A percentile compares a stretch with the other conserved stretches of the same genome.
phyloP scores from a whole-genome alignment of 2,888 invertebrate species.

The Cheiracanthium punctorium region DNA sequence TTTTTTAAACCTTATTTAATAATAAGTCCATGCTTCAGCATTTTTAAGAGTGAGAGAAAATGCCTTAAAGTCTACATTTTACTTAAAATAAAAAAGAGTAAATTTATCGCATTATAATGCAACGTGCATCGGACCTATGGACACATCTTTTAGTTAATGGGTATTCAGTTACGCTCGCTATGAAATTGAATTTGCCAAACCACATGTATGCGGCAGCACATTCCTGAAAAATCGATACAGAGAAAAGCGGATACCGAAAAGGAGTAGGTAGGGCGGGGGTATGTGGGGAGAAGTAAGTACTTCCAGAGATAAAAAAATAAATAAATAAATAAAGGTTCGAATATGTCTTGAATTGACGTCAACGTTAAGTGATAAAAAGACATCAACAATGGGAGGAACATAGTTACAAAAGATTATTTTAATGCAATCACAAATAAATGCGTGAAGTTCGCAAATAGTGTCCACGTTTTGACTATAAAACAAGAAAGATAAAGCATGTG shows the following conservation, averaged over 20 bases:
- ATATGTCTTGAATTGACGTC: background rate
- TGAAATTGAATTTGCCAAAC: background rate
- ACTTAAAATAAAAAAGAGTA: too few relatives aligned
- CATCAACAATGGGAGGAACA: background rate
- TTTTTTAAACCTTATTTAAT: too few relatives aligned
- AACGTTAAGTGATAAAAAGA: conserved; percentile 11
- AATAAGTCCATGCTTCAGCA: too few relatives aligned
- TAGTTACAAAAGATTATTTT: background rate
- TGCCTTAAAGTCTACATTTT: too few relatives aligned
- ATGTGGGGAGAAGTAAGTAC: background rate
- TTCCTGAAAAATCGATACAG: conserved; percentile 8
- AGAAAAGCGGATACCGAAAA: background rate
- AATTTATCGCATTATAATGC: too few relatives aligned
- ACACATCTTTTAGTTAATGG: too few relatives aligned
- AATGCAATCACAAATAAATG: background rate
- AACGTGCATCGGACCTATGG: too few relatives aligned
- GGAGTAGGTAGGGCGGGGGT: background rate
- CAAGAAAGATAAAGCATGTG: too few relatives aligned
- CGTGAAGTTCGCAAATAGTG: too few relatives aligned
- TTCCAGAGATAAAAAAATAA: background rate
- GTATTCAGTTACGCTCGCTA: background rate
- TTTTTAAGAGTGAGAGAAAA: too few relatives aligned
- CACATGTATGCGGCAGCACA: background rate
- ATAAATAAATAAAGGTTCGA: background rate
- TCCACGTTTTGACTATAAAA: too few relatives aligned